Evolutionary conservation across 2,797 vertebrate genomes (phyloP).

Genomic region (Poeciliopsis gracilis): DNA sequence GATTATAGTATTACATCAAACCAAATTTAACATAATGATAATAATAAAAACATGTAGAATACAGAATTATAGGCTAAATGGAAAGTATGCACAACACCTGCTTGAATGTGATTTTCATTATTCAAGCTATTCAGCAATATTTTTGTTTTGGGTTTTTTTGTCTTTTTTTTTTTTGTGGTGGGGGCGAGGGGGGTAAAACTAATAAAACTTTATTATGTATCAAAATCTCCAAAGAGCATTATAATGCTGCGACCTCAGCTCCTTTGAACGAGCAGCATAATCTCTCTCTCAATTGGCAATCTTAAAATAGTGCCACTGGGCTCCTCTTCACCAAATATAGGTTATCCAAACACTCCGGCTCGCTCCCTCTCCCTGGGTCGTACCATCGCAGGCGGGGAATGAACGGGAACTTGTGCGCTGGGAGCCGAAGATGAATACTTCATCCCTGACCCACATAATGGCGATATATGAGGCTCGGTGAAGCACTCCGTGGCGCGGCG

Average conservation of each 20-base stretch:
- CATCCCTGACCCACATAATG: constrained; percentile 79
- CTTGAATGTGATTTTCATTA: background rate
- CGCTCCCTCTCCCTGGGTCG: constrained; percentile 42
- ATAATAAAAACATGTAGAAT: background rate
- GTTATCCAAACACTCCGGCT: constrained; percentile 46
- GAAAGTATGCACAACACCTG: background rate
- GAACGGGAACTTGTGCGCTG: constrained; percentile 49
- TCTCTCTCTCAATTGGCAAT: constrained; percentile 9
- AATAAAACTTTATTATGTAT: background rate
- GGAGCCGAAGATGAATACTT: constrained; percentile 70
- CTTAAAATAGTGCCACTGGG: constrained; percentile 36
- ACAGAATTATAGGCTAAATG: background rate
- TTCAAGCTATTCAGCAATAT: too few species aligned
- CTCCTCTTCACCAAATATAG: constrained; percentile 51
- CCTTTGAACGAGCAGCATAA: background rate
- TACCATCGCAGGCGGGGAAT: constrained; percentile 54
- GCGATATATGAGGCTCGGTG: constrained; percentile 45
- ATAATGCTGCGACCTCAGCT: background rate
- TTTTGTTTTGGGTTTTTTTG: too few species aligned
- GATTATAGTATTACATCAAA: background rate
- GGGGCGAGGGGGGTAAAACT: too few species aligned
- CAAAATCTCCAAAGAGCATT: background rate
- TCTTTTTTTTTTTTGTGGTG: too few species aligned
- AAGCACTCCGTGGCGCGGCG: constrained; percentile 31
- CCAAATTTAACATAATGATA: background rate